Evolutionary conservation across 2,888 invertebrate genomes (phyloP).

Genomic region (Athalia rosae): DNA sequence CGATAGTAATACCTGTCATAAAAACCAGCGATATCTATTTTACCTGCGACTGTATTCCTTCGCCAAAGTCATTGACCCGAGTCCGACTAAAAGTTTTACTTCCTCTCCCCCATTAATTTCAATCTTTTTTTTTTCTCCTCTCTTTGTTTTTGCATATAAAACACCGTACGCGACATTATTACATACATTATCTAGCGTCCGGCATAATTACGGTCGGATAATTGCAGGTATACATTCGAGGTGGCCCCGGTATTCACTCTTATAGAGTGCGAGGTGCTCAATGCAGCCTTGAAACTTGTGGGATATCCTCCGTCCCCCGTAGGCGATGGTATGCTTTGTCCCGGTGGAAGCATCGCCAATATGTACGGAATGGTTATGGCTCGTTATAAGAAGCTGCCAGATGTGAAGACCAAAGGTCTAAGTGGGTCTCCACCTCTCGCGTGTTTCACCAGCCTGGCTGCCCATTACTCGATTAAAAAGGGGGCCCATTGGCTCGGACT

Average conservation of each 20-base stretch:
- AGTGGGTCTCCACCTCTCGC: conserved; percentile 79
- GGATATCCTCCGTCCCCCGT: conserved; percentile 76
- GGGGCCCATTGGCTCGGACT: conserved; percentile 89
- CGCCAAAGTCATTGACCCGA: background rate
- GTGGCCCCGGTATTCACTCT: conserved; percentile 88
- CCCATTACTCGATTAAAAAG: conserved; percentile 89
- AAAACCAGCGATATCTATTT: too few species aligned
- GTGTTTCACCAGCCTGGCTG: conserved; percentile 85
- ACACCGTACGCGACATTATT: background rate
- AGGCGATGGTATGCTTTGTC: conserved; percentile 86
- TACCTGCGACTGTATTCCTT: too few species aligned
- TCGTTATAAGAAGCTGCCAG: conserved; percentile 80
- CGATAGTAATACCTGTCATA: too few species aligned
- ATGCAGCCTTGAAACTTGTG: conserved; percentile 77
- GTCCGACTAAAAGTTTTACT: background rate
- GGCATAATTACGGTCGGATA: background rate
- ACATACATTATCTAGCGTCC: background rate
- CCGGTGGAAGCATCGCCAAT: conserved; percentile 88
- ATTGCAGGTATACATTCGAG: conserved; percentile 84
- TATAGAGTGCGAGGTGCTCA: conserved; percentile 81
- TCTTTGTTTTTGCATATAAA: background rate
- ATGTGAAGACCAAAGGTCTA: conserved; percentile 82
- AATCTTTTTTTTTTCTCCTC: background rate
- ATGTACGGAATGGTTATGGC: conserved; percentile 87
- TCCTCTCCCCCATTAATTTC: too few species aligned